Evolutionary conservation across 1,140 invertebrate species (phyloP), one percentile per base, ranked within the genome.

Genomic region (Pentalonia nigronervosa): DNA sequence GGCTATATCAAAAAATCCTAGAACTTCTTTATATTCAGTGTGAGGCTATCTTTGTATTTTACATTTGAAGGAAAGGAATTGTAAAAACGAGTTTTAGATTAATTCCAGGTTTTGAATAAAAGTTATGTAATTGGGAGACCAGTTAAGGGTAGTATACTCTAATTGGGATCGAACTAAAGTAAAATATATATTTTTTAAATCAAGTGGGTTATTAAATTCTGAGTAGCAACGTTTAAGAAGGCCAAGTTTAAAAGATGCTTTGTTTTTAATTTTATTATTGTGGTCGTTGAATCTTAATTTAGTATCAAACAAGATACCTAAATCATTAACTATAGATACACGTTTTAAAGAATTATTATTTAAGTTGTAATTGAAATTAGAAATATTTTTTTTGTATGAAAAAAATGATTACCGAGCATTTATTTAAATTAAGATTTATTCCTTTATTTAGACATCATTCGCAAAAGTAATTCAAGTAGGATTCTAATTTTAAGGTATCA

Each of bases 211-310:
- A 88, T 36, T 88, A 21, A 88, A 88, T 30, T 88, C 14, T 88
- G 87, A 53, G 47, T n/a, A 88, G 8, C 30, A 50, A 2, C 87
- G 23, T 87, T 87, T 87, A 47, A 87, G 41, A 11, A 87, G 30
- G 8, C 45, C 87, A 11, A 53, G 47, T 88, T 88, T 88, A 8
- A n/a, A 34, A 4, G 48, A 53, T 20, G 45, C 8, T 87, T 88
- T 88, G 47, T 88, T 88, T 88, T 88, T 50, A 20, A 88, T 88
- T 88, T 88, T 88, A 34, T 53, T 34, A 50, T 53, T 53, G 14
- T 53, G 30, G 47, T 53, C 17, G 14, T 36, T 81, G 7, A 36
- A 81, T 81, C 36, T 81, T 36, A 36, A 20, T 81, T 81, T 81
- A 7, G 76, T 81, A 36, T 81, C n/a, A 36, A 81, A 81, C 17